Conservation (phyloP, 1,140 invertebrate species). For the Delia radicum region DNA sequence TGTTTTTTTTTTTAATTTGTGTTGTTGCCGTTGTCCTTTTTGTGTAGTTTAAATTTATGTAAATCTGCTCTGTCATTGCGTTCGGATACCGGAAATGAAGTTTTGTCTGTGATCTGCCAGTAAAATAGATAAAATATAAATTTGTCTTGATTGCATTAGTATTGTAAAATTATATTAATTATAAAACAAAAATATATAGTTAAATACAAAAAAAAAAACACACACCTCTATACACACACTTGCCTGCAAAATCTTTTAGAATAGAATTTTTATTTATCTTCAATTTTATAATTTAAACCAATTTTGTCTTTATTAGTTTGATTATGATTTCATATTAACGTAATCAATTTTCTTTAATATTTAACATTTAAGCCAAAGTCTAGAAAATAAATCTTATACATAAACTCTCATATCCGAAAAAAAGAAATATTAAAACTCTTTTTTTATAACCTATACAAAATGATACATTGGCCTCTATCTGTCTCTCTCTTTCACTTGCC, state of each 20-base stretch:
- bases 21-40: not conserved
- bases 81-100: not conserved
- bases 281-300: not conserved
- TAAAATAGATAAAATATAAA: not conserved
- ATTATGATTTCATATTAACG: not conserved
- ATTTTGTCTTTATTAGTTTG: not conserved
- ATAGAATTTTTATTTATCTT: not conserved
- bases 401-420: not conserved
- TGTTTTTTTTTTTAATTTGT: no score
- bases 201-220: not conserved
- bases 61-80: not conserved
- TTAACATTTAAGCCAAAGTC: not conserved
- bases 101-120: not conserved
- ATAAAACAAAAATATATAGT: not conserved
- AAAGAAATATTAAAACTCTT: not conserved
- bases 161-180: not conserved
- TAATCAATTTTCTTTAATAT: not conserved
- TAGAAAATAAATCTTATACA: not conserved
- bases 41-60: not conserved
- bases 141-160: not conserved
- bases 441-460: not conserved
- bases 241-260: conserved; percentile 1
- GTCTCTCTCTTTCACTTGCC: no score
- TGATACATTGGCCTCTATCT: not conserved
- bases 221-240: conserved; percentile 3